Conservation (phyloP, 2,888 invertebrate species). For the Melieria omissa region DNA sequence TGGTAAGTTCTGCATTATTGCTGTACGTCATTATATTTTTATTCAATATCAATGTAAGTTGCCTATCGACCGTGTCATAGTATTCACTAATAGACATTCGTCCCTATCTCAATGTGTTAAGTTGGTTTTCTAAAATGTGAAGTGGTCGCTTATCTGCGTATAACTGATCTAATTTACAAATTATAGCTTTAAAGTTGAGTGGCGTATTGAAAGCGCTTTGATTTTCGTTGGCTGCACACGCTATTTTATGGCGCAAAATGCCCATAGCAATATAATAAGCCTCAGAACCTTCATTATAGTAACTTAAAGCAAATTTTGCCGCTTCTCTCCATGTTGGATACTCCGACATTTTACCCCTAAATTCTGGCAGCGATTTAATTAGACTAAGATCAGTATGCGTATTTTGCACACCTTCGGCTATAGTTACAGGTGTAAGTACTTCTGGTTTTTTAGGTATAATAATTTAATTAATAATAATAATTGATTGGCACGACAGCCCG, state of each 20-base stretch:
- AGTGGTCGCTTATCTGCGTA: background rate
- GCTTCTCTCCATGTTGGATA: slow-evolving; percentile 27
- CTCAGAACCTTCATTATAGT: slow-evolving; percentile 16
- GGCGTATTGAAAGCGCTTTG: slow-evolving; percentile 13
- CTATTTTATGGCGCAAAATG: slow-evolving; percentile 17
- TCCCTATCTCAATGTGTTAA: background rate
- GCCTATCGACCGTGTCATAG: background rate
- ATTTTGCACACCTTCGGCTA: background rate
- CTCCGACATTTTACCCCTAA: slow-evolving; percentile 3
- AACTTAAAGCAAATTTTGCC: slow-evolving; percentile 12
- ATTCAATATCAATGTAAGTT: slow-evolving; percentile 19
- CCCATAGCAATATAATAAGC: slow-evolving; percentile 23
- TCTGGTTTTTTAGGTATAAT: no score
- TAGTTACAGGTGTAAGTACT: no score
- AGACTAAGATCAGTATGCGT: slow-evolving; percentile 16
- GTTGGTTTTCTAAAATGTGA: slow-evolving; percentile 14
- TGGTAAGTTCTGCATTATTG: background rate
- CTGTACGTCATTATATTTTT: slow-evolving; percentile 24
- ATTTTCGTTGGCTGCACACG: slow-evolving; percentile 4
- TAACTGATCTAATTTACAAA: background rate
- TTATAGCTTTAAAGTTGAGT: slow-evolving; percentile 14
- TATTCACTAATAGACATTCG: no score
- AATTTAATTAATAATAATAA: no score
- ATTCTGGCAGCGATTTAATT: slow-evolving; percentile 20
- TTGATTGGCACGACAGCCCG: no score